phyloP scores from a whole-genome alignment of 2,113 vertebrate species.

The Atlantisia rogersi region DNA sequence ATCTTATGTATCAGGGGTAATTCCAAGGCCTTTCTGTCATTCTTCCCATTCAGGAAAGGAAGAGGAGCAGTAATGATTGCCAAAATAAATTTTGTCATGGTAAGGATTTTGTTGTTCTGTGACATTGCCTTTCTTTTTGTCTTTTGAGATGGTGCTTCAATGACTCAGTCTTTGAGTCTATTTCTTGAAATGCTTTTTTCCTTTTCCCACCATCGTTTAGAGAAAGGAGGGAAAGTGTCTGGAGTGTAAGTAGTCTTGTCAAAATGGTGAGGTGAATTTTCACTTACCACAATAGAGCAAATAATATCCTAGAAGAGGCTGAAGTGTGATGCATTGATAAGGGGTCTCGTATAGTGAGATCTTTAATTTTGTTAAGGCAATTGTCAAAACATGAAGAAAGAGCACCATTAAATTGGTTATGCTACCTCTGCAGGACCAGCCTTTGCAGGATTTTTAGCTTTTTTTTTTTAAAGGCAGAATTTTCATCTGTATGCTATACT shows the following conservation, averaged over 20 bases:
- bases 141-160: background rate
- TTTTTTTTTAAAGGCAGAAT: background rate
- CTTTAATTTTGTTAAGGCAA: background rate
- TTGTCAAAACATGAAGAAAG: background rate
- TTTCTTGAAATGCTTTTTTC: background rate
- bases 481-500: background rate
- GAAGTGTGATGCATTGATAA: background rate
- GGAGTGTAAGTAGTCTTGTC: background rate
- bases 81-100: background rate
- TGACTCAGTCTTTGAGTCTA: background rate
- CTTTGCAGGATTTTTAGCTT: background rate
- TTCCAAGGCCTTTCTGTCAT: background rate
- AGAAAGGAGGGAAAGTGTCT: background rate
- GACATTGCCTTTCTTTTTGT: background rate
- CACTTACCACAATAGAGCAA: background rate
- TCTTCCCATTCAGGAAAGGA: background rate
- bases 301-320: background rate
- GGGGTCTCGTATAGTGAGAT: background rate
- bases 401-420: background rate
- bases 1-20: background rate
- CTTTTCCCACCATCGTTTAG: background rate
- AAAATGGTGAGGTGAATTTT: background rate
- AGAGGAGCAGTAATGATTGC: background rate
- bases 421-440: background rate
- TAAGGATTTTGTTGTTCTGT: background rate